A percentile compares a stretch with the other conserved stretches of the same genome.
Evolutionary conservation across 2,888 invertebrate species (phyloP).

Genomic region (Apomyelois bistriatella): DNA sequence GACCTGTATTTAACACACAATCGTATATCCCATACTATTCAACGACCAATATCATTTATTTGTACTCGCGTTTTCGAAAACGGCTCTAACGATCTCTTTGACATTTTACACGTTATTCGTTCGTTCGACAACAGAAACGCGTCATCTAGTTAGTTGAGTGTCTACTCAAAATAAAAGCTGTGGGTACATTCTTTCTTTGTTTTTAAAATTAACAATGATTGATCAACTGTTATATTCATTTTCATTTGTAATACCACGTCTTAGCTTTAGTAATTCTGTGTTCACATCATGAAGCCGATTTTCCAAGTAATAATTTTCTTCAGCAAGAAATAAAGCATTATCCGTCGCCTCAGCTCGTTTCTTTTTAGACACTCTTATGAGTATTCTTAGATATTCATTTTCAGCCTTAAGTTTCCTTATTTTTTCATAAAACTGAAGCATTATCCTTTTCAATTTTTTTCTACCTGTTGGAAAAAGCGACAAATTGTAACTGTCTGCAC

Average conservation of each 20-base stretch:
- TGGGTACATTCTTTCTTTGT: no score
- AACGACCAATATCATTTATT: no score
- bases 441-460: no score
- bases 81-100: no score
- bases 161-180: no score
- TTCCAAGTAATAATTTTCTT: constrained; percentile 52
- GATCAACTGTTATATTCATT: background rate
- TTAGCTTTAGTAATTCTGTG: constrained; percentile 37
- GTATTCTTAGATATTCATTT: constrained; percentile 40
- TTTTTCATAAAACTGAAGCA: constrained; percentile 24
- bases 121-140: no score
- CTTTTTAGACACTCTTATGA: constrained; percentile 39
- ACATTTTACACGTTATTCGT: no score
- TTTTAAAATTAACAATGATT: background rate
- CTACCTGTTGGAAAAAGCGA: no score
- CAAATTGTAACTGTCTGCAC: no score
- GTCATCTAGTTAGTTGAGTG: no score
- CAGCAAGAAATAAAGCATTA: constrained; percentile 45
- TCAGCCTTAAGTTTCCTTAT: constrained; percentile 38
- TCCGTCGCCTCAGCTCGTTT: constrained; percentile 50
- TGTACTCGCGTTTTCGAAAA: no score
- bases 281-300: constrained; percentile 41
- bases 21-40: no score
- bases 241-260: constrained; percentile 22
- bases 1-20: constrained; percentile 19